A percentile compares a stretch with the other conserved stretches of the same genome.
Conservation (phyloP, 2,888 invertebrate species). For the Eupithecia exiguata region DNA sequence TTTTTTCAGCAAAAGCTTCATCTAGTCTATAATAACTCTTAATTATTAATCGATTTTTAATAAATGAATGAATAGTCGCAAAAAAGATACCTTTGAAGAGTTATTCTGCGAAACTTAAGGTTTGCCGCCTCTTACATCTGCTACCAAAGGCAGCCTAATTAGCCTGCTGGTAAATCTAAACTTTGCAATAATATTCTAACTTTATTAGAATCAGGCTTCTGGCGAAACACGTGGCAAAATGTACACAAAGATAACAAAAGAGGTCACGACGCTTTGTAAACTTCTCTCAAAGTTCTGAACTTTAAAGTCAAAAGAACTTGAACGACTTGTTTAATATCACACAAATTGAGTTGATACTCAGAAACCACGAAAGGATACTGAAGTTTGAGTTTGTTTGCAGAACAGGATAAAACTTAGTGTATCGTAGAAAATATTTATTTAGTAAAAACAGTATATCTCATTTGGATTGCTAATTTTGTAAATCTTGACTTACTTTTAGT, state of each 20-base stretch:
- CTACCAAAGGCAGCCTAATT: background rate
- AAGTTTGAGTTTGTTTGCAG: background rate
- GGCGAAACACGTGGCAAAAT: background rate
- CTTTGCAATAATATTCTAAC: background rate
- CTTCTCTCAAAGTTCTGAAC: background rate
- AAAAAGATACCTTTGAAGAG: no score
- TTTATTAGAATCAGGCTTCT: background rate
- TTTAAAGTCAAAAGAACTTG: background rate
- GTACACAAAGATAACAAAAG: background rate
- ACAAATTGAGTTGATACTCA: slow-evolving; percentile 2
- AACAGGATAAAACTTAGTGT: background rate
- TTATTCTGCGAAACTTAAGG: no score
- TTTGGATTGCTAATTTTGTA: no score
- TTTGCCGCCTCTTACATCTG: no score
- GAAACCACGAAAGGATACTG: background rate
- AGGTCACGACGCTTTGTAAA: background rate
- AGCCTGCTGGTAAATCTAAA: background rate
- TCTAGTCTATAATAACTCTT: no score
- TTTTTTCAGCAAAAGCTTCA: no score
- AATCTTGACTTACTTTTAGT: no score
- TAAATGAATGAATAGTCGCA: no score
- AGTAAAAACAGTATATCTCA: background rate
- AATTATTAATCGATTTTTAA: no score
- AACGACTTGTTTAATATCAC: background rate
- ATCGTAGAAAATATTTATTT: background rate